These are phyloP conservation scores for Trichomycterus rosablanca DNA, from an alignment of 2,113 vertebrate genomes.

Conservation along the genomic window DNA sequence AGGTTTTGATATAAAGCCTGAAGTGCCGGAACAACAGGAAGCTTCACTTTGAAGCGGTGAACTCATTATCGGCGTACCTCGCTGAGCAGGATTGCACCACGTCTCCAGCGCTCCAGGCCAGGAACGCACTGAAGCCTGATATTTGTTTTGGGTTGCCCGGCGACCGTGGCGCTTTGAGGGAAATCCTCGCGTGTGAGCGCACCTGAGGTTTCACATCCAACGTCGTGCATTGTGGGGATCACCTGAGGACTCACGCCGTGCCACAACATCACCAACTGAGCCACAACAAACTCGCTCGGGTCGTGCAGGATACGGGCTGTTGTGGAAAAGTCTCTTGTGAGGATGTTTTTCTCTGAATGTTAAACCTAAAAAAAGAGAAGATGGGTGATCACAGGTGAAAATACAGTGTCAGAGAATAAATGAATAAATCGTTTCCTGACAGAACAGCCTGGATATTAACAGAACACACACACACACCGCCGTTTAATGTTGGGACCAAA, in stretches of 20 bases:
- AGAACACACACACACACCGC: too few relatives aligned
- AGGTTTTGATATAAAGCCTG: constrained; percentile 2
- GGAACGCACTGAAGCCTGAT: constrained; percentile 24
- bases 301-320: background rate
- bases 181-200: constrained; percentile 47
- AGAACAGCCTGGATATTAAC: background rate
- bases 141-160: constrained; percentile 50
- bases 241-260: background rate
- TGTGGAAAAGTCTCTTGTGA: background rate
- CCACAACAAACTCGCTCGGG: background rate
- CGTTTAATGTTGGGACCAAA: too few relatives aligned
- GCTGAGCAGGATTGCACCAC: constrained; percentile 9
- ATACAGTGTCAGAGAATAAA: background rate
- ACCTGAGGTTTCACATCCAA: constrained; percentile 37
- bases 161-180: constrained; percentile 42
- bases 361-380: too few relatives aligned
- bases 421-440: constrained; percentile 1
- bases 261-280: constrained; percentile 1
- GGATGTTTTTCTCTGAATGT: background rate
- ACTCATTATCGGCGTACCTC: constrained; percentile 1
- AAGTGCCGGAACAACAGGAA: constrained; percentile 2
- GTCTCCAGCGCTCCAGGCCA: constrained; percentile 19
- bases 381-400: background rate
- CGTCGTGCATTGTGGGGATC: constrained; percentile 10
- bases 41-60: constrained; percentile 34